Evolutionary conservation across 2,888 invertebrate genomes (phyloP).

Genomic region (Elegia similella): DNA sequence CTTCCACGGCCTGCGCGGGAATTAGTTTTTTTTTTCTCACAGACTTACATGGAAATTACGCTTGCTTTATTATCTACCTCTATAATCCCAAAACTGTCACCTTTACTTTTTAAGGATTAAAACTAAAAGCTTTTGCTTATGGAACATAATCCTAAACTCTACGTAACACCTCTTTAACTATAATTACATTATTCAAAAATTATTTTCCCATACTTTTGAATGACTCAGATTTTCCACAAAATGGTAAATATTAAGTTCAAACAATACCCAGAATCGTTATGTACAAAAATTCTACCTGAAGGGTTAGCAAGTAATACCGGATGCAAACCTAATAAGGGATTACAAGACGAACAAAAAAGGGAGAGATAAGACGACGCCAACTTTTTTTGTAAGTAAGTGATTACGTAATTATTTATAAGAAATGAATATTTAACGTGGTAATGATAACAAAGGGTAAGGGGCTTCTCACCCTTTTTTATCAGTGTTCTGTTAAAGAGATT

Average conservation of each 20-base stretch:
- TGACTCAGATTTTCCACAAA: conserved; percentile 24
- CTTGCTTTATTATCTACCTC: too few species aligned
- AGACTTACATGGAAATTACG: too few species aligned
- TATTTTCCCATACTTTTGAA: not conserved
- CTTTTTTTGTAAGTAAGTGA: not conserved
- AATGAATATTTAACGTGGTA: not conserved
- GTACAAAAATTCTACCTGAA: conserved; percentile 44
- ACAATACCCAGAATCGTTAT: conserved; percentile 50
- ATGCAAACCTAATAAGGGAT: conserved; percentile 47
- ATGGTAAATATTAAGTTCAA: conserved; percentile 43
- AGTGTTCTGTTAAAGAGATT: not conserved
- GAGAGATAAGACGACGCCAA: conserved; percentile 22
- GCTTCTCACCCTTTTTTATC: not conserved
- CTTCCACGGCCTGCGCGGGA: too few species aligned
- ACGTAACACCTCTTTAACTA: not conserved
- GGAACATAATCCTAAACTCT: not conserved
- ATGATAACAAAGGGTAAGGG: not conserved
- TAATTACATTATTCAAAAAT: not conserved
- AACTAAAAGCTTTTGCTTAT: too few species aligned
- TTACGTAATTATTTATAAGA: not conserved
- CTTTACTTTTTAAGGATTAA: too few species aligned
- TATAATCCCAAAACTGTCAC: too few species aligned
- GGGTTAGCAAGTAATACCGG: conserved; percentile 38
- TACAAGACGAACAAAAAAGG: conserved; percentile 28
- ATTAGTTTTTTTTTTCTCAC: too few species aligned